Percentiles rank a stretch among this genome's conserved stretches.
phyloP scores from a whole-genome alignment of 2,113 vertebrate genomes.

The Panthera tigris region DNA sequence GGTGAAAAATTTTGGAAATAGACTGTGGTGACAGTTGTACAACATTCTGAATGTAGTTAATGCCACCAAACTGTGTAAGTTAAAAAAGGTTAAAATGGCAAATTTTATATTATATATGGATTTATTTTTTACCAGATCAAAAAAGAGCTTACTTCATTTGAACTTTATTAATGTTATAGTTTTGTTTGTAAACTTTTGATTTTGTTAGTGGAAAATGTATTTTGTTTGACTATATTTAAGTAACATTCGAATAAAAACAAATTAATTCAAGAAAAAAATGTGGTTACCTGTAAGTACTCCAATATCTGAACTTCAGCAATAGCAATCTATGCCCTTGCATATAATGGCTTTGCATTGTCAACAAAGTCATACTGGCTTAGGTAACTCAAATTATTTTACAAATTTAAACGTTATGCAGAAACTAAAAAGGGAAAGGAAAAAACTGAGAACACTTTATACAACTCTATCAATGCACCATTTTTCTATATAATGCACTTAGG shows the following conservation, averaged over 20 bases:
- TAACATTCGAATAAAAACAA: not conserved
- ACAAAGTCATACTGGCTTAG: not conserved
- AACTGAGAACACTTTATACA: not conserved
- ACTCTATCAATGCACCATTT: not conserved
- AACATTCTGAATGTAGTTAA: not conserved
- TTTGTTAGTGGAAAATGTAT: constrained; percentile 11
- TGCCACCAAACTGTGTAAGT: not conserved
- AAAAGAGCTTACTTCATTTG: not conserved
- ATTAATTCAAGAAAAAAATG: not conserved
- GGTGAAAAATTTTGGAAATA: not conserved
- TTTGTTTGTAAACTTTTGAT: not conserved
- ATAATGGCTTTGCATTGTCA: not conserved
- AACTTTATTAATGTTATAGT: not conserved
- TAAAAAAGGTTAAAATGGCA: not conserved
- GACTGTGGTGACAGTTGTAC: not conserved
- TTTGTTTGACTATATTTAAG: constrained; percentile 2
- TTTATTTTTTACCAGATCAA: not conserved
- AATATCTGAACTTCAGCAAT: not conserved
- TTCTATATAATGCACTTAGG: not conserved
- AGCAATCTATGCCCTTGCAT: not conserved
- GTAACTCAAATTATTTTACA: not conserved
- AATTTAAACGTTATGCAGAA: not conserved
- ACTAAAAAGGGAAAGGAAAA: not conserved
- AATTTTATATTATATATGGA: not conserved
- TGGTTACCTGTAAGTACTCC: not conserved